These are phyloP conservation scores for Diplolepis rosae DNA, from an alignment of 2,888 invertebrate genomes.

Conservation along the genomic window DNA sequence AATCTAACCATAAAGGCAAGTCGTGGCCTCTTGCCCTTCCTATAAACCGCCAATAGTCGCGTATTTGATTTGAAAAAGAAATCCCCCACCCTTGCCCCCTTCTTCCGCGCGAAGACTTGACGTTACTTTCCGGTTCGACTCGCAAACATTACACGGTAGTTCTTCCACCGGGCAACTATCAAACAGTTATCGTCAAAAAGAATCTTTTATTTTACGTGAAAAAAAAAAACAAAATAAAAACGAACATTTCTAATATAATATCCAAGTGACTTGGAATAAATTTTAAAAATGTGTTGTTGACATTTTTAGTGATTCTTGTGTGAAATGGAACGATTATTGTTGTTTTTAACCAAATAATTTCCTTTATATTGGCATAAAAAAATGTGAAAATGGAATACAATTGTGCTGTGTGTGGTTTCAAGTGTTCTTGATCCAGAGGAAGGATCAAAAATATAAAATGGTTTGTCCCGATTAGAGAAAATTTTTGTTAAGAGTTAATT, in stretches of 20 bases:
- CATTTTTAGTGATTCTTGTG: background rate
- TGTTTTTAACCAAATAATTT: background rate
- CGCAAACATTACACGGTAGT: conserved; percentile 12
- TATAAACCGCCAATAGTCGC: conserved; percentile 27
- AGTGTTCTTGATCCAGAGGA: background rate
- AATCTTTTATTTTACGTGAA: background rate
- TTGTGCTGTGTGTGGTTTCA: background rate
- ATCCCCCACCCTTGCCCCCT: conserved; percentile 25
- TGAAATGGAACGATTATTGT: background rate
- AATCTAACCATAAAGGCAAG: conserved; percentile 6
- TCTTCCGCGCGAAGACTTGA: conserved; percentile 17
- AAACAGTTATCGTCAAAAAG: background rate
- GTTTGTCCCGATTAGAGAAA: too few relatives aligned
- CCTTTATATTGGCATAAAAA: conserved; percentile 4
- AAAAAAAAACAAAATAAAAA: background rate
- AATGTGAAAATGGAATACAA: conserved; percentile 3
- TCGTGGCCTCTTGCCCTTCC: conserved; percentile 28
- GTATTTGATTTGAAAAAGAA: conserved; percentile 23
- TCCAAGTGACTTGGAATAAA: too few relatives aligned
- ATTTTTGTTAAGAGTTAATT: too few relatives aligned
- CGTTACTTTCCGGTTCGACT: conserved; percentile 19
- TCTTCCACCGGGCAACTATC: conserved; percentile 25
- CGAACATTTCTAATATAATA: background rate
- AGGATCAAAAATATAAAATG: background rate
- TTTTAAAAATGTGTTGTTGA: background rate